Evolutionary conservation across 2,797 vertebrate species (phyloP), one percentile per base, ranked within the genome.

Genomic region (Epinephelus malabaricus): DNA sequence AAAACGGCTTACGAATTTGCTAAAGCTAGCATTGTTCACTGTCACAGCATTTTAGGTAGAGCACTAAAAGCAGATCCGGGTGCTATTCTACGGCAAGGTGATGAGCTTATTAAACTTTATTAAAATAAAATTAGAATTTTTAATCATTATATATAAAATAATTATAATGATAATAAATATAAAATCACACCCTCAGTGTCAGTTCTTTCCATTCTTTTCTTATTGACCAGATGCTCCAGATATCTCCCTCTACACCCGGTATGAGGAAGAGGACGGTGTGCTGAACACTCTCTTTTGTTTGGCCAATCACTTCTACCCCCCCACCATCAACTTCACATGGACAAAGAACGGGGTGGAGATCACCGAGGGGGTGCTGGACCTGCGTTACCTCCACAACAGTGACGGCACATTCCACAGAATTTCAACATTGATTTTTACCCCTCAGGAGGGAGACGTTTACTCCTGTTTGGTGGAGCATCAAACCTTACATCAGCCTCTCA

Each of bases 301-400:
- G 25, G 71, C 67, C 67, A 63, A 49, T 30, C 12, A 65, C 38
- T 79, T 85, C 63, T 82, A 85, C 49, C 83, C 83, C 1, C 79
- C 83, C 10, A 43, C 75, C 68, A 43, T 82, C 63, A 79, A 64
- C 53, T 71, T 85, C 67, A 85, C 63, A 3, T 78, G 83, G 83
- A 62, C 25, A 17, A 78, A 56, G 61, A 81, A 85, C 15, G 56
- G 56, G 3, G 46, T 9, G 49, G 30, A 53, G 46, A 18, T 76
- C 51, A 69, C 69, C 1, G 63, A 64, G 6, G 77, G 69, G 1
- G 47, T 68, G 0, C 15, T 0, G 11, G 14, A 59, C 38, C 69
- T 69, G 14, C 66, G 54, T 6, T 78, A 78, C 63, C 10, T 2
- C 15, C 77, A 68, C n/a, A 76, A 73, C 38, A 10, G 10, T 2